These are phyloP conservation scores for Chinchilla lanigera DNA, from an alignment of 2,113 vertebrate species.

Conservation along the genomic window DNA sequence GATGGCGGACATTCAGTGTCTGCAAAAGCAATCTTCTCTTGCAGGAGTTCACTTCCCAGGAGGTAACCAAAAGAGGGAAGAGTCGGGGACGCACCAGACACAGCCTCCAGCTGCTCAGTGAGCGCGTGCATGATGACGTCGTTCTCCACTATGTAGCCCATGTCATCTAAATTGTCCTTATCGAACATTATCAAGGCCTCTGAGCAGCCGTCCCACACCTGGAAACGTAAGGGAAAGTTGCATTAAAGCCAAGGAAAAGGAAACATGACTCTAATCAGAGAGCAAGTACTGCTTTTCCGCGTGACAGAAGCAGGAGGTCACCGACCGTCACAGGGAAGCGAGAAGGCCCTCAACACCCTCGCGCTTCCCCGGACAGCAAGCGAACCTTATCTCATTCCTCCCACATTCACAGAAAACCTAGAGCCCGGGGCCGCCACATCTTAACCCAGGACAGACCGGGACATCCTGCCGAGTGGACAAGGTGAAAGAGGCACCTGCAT, in stretches of 20 bases:
- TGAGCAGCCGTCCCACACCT: constrained; percentile 99
- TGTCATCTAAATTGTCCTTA: constrained; percentile 95
- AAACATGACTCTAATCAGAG: constrained; percentile 20
- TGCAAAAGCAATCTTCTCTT: neutral
- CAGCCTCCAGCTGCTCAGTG: constrained; percentile 92
- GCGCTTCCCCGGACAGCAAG: neutral
- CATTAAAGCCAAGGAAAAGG: constrained; percentile 10
- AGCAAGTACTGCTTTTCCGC: neutral
- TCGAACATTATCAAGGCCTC: constrained; percentile 98
- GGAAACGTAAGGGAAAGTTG: constrained; percentile 78
- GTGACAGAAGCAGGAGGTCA: constrained; percentile 13
- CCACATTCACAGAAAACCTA: neutral
- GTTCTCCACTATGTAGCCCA: constrained; percentile 98
- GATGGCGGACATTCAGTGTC: neutral
- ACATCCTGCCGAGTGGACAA: neutral
- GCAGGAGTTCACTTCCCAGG: neutral
- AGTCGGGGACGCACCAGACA: constrained; percentile 88
- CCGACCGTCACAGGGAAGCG: neutral
- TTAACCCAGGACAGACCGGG: constrained; percentile 12
- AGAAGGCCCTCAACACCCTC: neutral
- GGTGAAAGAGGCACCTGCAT: constrained; percentile 92
- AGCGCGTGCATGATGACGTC: constrained; percentile 94
- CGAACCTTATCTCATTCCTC: neutral
- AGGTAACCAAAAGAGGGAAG: neutral
- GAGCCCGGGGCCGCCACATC: neutral